Conservation (phyloP, 2,797 vertebrate species). For the Nasua narica region DNA sequence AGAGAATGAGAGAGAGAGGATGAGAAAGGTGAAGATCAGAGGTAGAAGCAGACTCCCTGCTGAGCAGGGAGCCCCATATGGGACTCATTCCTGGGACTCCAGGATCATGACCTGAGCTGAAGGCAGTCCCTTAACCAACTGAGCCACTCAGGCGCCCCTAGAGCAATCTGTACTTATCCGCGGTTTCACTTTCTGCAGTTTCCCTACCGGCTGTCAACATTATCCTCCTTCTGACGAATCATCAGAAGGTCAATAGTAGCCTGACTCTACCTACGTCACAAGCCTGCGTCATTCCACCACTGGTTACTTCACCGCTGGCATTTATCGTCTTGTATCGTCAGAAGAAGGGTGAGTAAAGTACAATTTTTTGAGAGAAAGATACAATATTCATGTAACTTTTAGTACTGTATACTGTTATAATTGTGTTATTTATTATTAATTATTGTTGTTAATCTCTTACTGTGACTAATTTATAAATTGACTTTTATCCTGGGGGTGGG, state of each 20-base stretch:
- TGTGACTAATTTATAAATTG: not conserved
- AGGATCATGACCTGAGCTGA: no score
- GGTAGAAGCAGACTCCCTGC: no score
- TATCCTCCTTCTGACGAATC: not conserved
- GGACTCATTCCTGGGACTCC: no score
- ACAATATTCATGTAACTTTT: not conserved
- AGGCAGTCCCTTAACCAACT: no score
- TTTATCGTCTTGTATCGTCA: not conserved
- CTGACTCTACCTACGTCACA: not conserved
- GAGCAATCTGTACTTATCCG: not conserved
- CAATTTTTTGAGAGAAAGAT: not conserved
- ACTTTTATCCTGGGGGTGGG: not conserved
- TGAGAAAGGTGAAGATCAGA: no score
- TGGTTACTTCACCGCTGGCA: not conserved
- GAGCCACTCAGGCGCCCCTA: no score
- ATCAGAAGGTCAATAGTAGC: not conserved
- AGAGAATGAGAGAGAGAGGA: no score
- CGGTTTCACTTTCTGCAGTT: not conserved
- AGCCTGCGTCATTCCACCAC: not conserved
- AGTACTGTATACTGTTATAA: not conserved
- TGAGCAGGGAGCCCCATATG: no score
- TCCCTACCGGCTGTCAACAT: not conserved
- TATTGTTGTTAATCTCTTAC: not conserved
- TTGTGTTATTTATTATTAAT: not conserved
- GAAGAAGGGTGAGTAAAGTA: not conserved